Evolutionary conservation across 2,888 invertebrate genomes (phyloP), one percentile per base, ranked within the genome.

Genomic region (Dynastes hyllus): DNA sequence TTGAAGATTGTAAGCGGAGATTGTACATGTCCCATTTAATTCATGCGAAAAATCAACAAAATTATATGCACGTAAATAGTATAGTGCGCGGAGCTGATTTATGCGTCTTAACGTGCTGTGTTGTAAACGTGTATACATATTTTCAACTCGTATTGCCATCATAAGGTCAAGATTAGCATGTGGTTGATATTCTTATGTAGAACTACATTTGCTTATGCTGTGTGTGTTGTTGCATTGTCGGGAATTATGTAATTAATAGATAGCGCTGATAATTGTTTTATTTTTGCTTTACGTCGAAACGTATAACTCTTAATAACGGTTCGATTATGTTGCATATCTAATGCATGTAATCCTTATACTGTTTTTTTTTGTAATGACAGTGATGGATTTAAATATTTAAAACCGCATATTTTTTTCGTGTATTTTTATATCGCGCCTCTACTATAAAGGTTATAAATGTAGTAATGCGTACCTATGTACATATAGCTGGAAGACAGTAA

Each of bases 151-250:
- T 75, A 75, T 75, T 75, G 29, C 22, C 45, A 40, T 45, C 61
- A 61, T 75, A 75, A 75, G 73, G 73, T 75, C 73, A 75, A 75
- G 73, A 75, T 75, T 75, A 75, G 50, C 73, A 75, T 75, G 73
- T 32, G 73, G 27, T 61, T 61, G 73, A 61, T 61, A 75, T 61
- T 75, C 40, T 61, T 22, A 63, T 29, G 37, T n/a, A 58, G 58
- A 16, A 73, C 71, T 13, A 16, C 22, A 61, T 73, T 58, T 58
- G 16, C 45, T 11, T 58, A 61, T 45, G 22, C 27, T 27, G 13
- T 22, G n/a, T 45, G 66, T 66, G 50, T 69, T 69, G 11, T 73
- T 73, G 22, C 22, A 61, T 73, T 45, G 58, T 61, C 40, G 40
- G 32, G 11, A 11, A 61, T 73, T 73, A 73, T 73, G 73, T 61